Percentiles rank a stretch among this genome's conserved stretches.
phyloP scores from a whole-genome alignment of 2,113 vertebrate genomes.

The Phaethornis superciliosus region DNA sequence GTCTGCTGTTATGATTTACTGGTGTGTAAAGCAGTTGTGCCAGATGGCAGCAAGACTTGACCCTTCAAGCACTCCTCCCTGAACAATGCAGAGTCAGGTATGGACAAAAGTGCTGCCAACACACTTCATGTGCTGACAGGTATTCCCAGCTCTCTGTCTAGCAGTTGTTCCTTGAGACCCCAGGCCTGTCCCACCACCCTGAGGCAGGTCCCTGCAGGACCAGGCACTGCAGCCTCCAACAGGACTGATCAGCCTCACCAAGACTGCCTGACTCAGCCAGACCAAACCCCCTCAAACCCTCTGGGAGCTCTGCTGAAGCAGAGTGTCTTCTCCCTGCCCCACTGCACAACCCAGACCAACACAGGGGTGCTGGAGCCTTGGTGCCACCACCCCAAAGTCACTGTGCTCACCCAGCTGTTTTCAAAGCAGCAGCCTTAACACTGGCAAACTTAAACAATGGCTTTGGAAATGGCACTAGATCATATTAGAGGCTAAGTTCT shows the following conservation, averaged over 20 bases:
- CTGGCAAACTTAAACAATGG: background rate
- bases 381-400: fast-evolving
- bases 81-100: fast-evolving
- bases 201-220: background rate
- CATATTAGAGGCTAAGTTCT: background rate
- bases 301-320: background rate
- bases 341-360: background rate
- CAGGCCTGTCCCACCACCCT: fast-evolving
- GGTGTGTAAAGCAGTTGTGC: background rate
- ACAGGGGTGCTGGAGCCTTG: background rate
- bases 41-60: background rate
- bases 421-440: background rate
- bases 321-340: background rate
- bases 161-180: background rate
- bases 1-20: slow-evolving; percentile 34
- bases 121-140: fast-evolving
- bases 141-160: background rate
- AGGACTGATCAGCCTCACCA: background rate
- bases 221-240: background rate
- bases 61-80: background rate
- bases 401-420: background rate
- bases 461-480: background rate
- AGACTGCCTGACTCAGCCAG: background rate
- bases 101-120: background rate
- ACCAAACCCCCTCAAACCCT: background rate